Base-by-base conservation (phyloP, 2,113 vertebrate genomes). In the Sardina pilchardus region DNA sequence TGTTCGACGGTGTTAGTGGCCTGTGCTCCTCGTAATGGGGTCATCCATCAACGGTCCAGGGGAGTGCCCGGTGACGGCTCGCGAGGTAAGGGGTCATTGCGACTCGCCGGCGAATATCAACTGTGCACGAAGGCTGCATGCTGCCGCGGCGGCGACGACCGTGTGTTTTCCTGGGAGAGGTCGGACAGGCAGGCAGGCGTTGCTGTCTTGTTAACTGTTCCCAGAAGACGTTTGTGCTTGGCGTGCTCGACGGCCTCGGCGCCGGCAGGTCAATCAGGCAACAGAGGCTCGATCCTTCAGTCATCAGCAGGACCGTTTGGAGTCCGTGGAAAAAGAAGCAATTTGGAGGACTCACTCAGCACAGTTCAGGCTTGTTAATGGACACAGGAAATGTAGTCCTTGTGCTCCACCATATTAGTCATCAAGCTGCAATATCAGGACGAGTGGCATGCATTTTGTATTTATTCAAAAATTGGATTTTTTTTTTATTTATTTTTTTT, bases 41-140 rank as follows among this genome's bases (percentile, higher is more conserved):
- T 88, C 86, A 89, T 89, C 86, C 85, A 89, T 89, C 86, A 88
- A 17, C 63, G 71, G 80, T 83, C 81, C 39, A 53, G 85, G 53
- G 56, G 67, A 84, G 71, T 81, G 59, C n/a, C 26, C n/a, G 81
- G 36, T 82, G 56, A 47, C 59, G 21, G 24, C 44, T 47, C 21
- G 34, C 82, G 86, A 83, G 83, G 81, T 86, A 87, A 84, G 85
- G 83, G 87, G 86, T 85, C 88, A 87, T 84, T 36, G 75, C 39
- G 50, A 26, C 81, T 78, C 39, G 59, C 67, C 80, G 82, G 10
- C 36, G 67, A 83, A 48, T 85, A 82, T 88, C 84, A 83, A 83
- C 53, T 71, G 45, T 24, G 30, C 1, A 4, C 9, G 30, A 42
- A 42, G 71, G 14, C 30, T 36, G 30, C 71, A n/a, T 14, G 48